Evolutionary conservation across 2,113 vertebrate species (phyloP).

Genomic region (Chionodraco myersi): DNA sequence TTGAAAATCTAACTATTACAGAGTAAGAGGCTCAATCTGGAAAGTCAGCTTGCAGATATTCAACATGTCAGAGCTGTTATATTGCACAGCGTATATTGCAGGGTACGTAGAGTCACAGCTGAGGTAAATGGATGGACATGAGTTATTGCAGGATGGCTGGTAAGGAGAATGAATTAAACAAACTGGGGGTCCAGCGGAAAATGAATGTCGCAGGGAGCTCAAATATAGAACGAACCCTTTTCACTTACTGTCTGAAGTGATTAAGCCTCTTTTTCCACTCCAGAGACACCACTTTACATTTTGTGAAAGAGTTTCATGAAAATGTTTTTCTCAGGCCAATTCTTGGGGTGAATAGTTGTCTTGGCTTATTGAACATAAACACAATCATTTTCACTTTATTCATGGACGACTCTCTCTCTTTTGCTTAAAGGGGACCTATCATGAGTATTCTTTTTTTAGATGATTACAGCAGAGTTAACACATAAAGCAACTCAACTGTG

Average conservation of each 20-base stretch:
- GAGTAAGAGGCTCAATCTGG: constrained; percentile 26
- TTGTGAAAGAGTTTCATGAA: constrained; percentile 6
- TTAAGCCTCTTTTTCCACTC: constrained; percentile 62
- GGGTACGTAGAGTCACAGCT: constrained; percentile 48
- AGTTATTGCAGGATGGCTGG: constrained; percentile 79
- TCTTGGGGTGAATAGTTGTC: neutral
- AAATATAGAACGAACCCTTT: constrained; percentile 68
- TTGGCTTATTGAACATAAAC: neutral
- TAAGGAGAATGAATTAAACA: constrained; percentile 76
- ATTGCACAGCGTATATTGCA: constrained; percentile 41
- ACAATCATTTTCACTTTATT: constrained; percentile 2
- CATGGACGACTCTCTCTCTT: neutral
- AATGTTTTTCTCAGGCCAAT: constrained; percentile 8
- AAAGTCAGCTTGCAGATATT: constrained; percentile 45
- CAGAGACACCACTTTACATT: constrained; percentile 31
- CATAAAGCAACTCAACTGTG: neutral
- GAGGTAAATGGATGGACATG: constrained; percentile 56
- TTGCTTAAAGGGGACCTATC: neutral
- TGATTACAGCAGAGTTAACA: neutral
- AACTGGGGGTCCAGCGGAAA: constrained; percentile 71
- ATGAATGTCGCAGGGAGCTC: constrained; percentile 56
- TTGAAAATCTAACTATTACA: constrained; percentile 61
- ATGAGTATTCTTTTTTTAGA: neutral
- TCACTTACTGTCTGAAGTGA: constrained; percentile 62
- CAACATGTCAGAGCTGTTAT: constrained; percentile 59